Evolutionary conservation across 2,888 invertebrate genomes (phyloP), one percentile per base, ranked within the genome.

Genomic region (Melitaea athalia): DNA sequence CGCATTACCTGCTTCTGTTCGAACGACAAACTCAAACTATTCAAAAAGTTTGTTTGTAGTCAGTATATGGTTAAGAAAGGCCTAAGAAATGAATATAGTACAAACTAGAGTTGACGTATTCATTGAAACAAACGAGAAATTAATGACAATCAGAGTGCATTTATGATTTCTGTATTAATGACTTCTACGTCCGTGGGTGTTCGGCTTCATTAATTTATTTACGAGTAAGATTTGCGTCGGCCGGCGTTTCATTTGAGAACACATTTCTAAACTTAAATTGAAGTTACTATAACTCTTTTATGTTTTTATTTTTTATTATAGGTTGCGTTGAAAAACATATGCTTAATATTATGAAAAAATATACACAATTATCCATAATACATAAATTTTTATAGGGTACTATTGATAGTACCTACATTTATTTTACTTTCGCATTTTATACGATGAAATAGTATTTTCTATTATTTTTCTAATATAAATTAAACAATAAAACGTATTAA

Each of bases 1-100:
- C 50, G 64, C 50, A 63, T 65, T 62, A 68, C 62, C 67, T 50
- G 67, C 63, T 67, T 67, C n/a, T 49, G 55, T 33, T 67, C 45
- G 47, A 61, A 62, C 38, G 0, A 7, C 38, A 3, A 38, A 38
- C 8, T 38, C 38, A 38, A 38, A 38, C 67, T 63, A 67, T 59
- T 59, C 63, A 63, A 50, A 59, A 67, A 67, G 67, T 63, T 67
- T 45, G n/a, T 7, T 33, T 57, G 33, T 59, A 62, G 62, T 62
- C 47, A 47, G n/a, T 57, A 11, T 62, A 15, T 14, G 55, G 38
- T 67, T 62, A 62, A 67, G 66, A 55, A 62, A 67, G 55, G 31
- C 57, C 57, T 38, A 42, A 42, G 42, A 10, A 42, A 42, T 57
- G 38, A 31, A 42, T 57, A 42, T 31, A 55, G 33, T 14, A 55